Conservation (phyloP, 1,140 invertebrate species). For the Temnothorax curvispinosus region DNA sequence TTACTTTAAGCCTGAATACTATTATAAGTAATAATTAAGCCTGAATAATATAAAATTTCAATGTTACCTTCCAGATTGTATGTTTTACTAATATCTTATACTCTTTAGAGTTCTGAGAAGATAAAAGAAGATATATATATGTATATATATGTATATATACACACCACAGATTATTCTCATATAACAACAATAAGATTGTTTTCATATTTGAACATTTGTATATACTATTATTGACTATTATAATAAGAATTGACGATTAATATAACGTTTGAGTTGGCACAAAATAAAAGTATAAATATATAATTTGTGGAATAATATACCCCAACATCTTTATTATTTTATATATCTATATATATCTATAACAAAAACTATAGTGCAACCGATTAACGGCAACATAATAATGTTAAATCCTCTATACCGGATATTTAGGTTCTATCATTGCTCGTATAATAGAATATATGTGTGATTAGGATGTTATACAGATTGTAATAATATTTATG, state of each 20-base stretch:
- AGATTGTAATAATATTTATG: slow-evolving; percentile 61
- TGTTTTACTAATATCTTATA: slow-evolving; percentile 6
- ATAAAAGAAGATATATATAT: background rate
- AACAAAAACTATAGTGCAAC: slow-evolving; percentile 57
- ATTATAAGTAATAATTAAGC: background rate
- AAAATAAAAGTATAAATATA: slow-evolving; percentile 55
- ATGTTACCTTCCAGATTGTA: background rate
- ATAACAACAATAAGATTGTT: slow-evolving; percentile 20
- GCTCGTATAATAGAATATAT: slow-evolving; percentile 65
- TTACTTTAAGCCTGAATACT: background rate
- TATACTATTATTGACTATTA: slow-evolving; percentile 2
- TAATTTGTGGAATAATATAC: slow-evolving; percentile 51
- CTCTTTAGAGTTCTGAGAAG: slow-evolving; percentile 1
- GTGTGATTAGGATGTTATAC: slow-evolving; percentile 60
- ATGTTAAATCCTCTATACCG: slow-evolving; percentile 54
- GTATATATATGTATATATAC: background rate
- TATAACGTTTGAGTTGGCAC: slow-evolving; percentile 32
- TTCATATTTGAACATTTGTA: slow-evolving; percentile 30
- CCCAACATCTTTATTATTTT: slow-evolving; percentile 46
- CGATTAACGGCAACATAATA: slow-evolving; percentile 58
- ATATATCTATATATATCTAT: slow-evolving; percentile 36
- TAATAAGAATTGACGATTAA: slow-evolving; percentile 10
- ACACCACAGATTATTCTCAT: slow-evolving; percentile 18
- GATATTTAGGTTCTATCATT: slow-evolving; percentile 63
- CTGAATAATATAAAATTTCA: background rate